These are phyloP conservation scores for Hypomesus transpacificus DNA, from an alignment of 2,113 vertebrate species.

Conservation along the genomic window DNA sequence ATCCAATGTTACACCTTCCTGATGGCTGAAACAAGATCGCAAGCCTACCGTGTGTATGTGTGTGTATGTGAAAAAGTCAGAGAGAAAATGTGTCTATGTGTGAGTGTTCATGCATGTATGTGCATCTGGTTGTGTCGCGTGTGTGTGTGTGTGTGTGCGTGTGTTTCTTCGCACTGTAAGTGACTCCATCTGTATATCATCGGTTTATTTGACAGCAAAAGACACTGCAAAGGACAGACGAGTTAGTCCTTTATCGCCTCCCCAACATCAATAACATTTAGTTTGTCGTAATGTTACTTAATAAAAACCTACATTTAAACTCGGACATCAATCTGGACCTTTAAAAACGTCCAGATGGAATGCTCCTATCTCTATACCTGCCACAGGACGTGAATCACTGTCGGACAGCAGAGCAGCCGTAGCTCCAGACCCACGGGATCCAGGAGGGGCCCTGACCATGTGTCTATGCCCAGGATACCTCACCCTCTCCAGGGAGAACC, in stretches of 20 bases:
- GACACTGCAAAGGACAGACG: neutral
- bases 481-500: conserved; percentile 24
- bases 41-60: conserved; percentile 15
- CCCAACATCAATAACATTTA: conserved; percentile 29
- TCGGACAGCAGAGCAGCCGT: neutral
- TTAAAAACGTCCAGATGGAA: conserved; percentile 45
- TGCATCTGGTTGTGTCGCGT: neutral
- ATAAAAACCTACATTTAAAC: conserved; percentile 45
- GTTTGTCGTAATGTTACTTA: conserved; percentile 34
- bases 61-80: neutral
- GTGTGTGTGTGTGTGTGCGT: neutral
- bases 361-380: neutral
- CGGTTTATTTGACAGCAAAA: conserved; percentile 21
- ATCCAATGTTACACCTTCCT: conserved; percentile 33
- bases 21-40: conserved; percentile 45
- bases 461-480: conserved; percentile 36
- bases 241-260: conserved; percentile 17
- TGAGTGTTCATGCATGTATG: neutral
- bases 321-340: conserved; percentile 35
- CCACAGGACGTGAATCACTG: conserved; percentile 39
- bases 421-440: conserved; percentile 17
- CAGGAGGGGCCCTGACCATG: conserved; percentile 25
- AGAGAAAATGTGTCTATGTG: neutral
- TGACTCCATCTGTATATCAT: neutral
- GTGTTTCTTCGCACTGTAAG: conserved; percentile 8